Evolutionary conservation across 2,797 vertebrate genomes (phyloP).

Genomic region (Anguilla anguilla): DNA sequence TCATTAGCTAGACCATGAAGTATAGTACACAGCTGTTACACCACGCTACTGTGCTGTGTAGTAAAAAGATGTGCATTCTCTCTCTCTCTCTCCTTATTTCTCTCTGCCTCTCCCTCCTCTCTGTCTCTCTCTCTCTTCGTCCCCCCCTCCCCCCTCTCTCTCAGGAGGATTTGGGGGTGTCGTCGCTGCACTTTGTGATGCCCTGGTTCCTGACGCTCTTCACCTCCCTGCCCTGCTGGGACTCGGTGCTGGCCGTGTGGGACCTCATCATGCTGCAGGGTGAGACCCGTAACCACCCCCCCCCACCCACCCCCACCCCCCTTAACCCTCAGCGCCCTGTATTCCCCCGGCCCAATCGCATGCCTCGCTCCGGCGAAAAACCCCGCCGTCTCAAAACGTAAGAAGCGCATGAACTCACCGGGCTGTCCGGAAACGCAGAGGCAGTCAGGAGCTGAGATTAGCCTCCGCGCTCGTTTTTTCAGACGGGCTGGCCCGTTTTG

Average conservation of each 20-base stretch:
- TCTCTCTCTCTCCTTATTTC: not conserved
- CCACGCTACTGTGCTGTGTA: not conserved
- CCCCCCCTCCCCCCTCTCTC: too few relatives aligned
- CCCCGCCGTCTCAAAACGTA: not conserved
- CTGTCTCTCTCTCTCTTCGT: not conserved
- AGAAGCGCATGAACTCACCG: not conserved
- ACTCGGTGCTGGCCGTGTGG: slow-evolving; percentile 75
- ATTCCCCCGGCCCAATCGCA: not conserved
- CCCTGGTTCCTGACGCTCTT: slow-evolving; percentile 77
- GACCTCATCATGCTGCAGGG: slow-evolving; percentile 75
- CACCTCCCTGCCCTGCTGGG: slow-evolving; percentile 78
- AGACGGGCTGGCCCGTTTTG: not conserved
- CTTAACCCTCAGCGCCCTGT: not conserved
- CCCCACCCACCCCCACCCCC: not conserved
- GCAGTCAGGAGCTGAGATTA: too few relatives aligned
- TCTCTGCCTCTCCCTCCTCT: not conserved
- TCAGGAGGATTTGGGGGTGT: slow-evolving; percentile 70
- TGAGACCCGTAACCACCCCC: slow-evolving; percentile 32
- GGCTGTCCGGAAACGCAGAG: not conserved
- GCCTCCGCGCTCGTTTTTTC: not conserved
- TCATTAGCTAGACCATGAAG: not conserved
- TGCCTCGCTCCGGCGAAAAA: not conserved
- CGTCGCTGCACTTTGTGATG: slow-evolving; percentile 69
- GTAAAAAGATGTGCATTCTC: not conserved
- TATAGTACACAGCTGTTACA: not conserved